Percentiles rank a stretch among this genome's conserved stretches.
Conservation (phyloP, 2,888 invertebrate genomes). For the Hydropsyche betteni region DNA sequence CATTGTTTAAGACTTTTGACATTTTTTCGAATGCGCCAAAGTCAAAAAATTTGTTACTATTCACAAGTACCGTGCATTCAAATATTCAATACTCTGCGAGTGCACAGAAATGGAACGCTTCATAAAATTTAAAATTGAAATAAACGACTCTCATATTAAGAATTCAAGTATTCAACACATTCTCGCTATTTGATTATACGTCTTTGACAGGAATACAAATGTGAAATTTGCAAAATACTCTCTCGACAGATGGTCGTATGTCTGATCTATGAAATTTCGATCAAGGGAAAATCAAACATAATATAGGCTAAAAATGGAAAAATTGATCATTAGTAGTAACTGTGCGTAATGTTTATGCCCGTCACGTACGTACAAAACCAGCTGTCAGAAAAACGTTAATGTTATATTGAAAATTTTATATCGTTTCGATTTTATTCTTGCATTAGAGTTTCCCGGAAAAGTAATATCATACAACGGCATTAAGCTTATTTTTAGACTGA, state of each 20-base stretch:
- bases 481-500: no score
- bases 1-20: no score
- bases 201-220: neutral
- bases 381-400: constrained; percentile 18
- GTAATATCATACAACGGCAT: neutral
- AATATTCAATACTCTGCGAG: no score
- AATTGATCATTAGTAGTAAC: constrained; percentile 18
- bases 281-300: constrained; percentile 30
- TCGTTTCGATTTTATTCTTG: neutral
- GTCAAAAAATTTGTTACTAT: no score
- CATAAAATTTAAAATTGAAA: no score
- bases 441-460: neutral
- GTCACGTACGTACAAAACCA: constrained; percentile 24
- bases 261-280: neutral
- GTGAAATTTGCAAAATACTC: neutral
- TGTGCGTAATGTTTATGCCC: constrained; percentile 2
- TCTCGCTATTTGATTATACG: neutral
- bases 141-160: no score
- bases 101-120: no score
- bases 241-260: no score
- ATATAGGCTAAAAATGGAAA: constrained; percentile 24
- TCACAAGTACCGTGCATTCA: no score
- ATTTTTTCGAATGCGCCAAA: no score
- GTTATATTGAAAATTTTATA: constrained; percentile 27
- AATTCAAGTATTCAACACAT: neutral